Evolutionary conservation across 2,888 invertebrate species (phyloP).

Genomic region (Synergus japonicus): DNA sequence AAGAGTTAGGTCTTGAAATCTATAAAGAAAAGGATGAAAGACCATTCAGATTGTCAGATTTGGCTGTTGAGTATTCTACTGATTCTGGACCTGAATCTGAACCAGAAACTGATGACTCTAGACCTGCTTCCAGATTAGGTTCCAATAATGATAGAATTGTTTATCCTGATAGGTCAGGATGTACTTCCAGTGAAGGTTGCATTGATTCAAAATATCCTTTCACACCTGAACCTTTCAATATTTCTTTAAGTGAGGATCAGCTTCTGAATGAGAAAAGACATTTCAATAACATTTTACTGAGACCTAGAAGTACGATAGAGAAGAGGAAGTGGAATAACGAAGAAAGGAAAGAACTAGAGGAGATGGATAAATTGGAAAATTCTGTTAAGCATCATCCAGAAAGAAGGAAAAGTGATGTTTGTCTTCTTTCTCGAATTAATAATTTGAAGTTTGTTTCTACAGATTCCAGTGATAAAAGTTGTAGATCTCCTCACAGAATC

Average conservation of each 20-base stretch:
- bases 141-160: constrained; percentile 67
- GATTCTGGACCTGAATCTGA: constrained; percentile 75
- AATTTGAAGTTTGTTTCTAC: constrained; percentile 33
- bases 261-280: background rate
- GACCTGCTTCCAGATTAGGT: constrained; percentile 70
- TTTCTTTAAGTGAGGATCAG: constrained; percentile 48
- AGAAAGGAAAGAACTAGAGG: background rate
- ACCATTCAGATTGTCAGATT: constrained; percentile 70
- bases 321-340: background rate
- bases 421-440: constrained; percentile 60
- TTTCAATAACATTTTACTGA: constrained; percentile 41
- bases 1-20: constrained; percentile 55
- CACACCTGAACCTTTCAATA: constrained; percentile 55
- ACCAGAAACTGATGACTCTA: constrained; percentile 71
- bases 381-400: background rate
- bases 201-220: constrained; percentile 55
- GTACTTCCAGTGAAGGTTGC: constrained; percentile 63
- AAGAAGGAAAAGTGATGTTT: constrained; percentile 65
- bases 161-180: constrained; percentile 66
- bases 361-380: background rate
- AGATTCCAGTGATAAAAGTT: constrained; percentile 29
- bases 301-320: constrained; percentile 4
- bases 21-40: constrained; percentile 61
- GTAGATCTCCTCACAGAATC: constrained; percentile 44
- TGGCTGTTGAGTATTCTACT: constrained; percentile 70